Base-by-base conservation (phyloP, 2,888 invertebrate species). In the Temnothorax rugatulus region DNA sequence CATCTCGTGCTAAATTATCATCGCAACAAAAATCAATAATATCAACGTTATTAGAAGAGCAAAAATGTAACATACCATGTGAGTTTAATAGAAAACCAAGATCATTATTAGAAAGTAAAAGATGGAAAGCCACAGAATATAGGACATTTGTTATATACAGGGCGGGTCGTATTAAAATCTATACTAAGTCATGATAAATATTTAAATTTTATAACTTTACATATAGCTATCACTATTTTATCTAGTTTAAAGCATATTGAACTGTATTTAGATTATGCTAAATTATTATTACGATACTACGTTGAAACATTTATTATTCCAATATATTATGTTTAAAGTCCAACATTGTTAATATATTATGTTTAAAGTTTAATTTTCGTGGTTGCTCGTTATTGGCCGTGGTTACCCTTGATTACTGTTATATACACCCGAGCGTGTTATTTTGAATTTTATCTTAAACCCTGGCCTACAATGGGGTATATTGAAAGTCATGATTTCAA, bases 81-180 rank as follows among this genome's bases (percentile, higher is more conserved):
- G 47, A 61, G 2, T 47, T 74, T 29, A 74, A 61, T n/a, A n/a
- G 44, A 21, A 61, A 61, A 74, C 18, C 61, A 59, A 57, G 57
- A 74, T 61, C 61, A 21, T n/a, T 61, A 74, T n/a, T 15, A 21
- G 61, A 74, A 41, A 21, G 57, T 47, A 61, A 25, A 41, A 74
- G 18, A 0, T 59, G 44, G 74, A 74, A 74, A 21, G 61, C 61
- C 0, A 74, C 47, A 29, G 47, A 74, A 74, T 74, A 8, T 21
- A 74, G 25, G 3, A 29, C 9, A 34, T 52, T 69, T 69, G 52
- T 34, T 52, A 13, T 52, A 69, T 34, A 29, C n/a, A 4, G 44
- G 47, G 5, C 66, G 18, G 15, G 25, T 68, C 9, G 47, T 68
- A 25, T 68, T 68, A 29, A 68, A 25, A 68, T 29, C 18, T 47